Evolutionary conservation across 2,797 vertebrate species (phyloP).

Genomic region (Otus scops): DNA sequence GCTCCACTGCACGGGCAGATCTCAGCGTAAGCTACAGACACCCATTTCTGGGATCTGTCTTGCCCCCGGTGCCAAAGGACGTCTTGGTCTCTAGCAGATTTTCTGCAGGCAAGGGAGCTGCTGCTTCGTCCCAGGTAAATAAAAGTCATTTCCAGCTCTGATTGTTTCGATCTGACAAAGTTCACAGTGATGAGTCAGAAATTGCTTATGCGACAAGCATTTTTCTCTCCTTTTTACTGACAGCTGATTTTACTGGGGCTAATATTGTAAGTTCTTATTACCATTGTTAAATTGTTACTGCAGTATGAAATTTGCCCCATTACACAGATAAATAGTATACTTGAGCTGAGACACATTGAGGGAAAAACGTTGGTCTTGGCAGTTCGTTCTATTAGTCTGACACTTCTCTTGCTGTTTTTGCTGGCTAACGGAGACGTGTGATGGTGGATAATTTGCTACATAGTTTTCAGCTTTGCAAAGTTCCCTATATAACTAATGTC

Average conservation of each 20-base stretch:
- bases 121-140: neutral
- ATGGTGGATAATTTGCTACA: neutral
- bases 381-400: neutral
- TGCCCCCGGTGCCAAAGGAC: neutral
- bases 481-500: neutral
- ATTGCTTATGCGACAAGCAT: fast-evolving
- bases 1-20: neutral
- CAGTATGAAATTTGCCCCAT: neutral
- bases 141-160: neutral
- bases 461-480: neutral
- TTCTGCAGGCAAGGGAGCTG: neutral
- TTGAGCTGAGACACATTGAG: neutral
- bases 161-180: neutral
- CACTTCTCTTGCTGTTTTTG: neutral
- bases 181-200: neutral
- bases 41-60: neutral
- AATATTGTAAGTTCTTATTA: neutral
- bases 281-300: neutral
- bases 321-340: neutral
- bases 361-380: neutral
- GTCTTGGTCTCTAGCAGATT: neutral
- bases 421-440: neutral
- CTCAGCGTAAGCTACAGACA: fast-evolving
- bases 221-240: neutral
- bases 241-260: neutral